Percentiles rank a stretch among this genome's conserved stretches.
These are phyloP conservation scores for Phytoseiulus persimilis DNA, from an alignment of 2,888 invertebrate species.

Conservation along the genomic window DNA sequence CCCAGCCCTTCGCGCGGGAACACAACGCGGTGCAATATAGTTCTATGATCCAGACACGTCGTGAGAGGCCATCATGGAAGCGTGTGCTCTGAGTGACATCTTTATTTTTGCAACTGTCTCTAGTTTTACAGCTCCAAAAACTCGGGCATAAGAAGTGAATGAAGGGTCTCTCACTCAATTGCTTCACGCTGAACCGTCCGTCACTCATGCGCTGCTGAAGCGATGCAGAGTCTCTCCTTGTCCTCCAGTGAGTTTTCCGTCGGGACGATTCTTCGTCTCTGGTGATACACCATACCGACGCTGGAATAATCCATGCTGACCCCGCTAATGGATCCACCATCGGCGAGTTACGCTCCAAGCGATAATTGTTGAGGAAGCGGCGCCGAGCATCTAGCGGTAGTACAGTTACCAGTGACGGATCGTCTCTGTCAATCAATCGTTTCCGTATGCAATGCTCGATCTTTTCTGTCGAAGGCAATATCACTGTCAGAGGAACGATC, in stretches of 20 bases:
- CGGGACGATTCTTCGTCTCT: background rate
- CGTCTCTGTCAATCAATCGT: no score
- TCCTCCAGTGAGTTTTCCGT: background rate
- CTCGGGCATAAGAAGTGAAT: background rate
- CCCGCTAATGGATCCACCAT: no score
- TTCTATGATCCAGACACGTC: background rate
- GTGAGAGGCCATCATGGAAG: background rate
- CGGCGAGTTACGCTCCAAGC: no score
- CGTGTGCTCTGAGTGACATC: background rate
- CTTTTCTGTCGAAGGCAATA: no score
- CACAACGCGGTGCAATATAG: background rate
- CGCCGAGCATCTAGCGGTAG: no score
- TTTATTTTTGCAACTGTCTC: background rate
- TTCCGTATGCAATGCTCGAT: no score
- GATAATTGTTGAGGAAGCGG: no score
- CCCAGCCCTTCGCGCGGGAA: background rate
- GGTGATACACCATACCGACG: no score
- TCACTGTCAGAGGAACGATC: no score
- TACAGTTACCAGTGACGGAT: no score
- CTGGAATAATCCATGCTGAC: no score
- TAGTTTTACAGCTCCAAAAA: background rate
- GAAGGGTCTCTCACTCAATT: background rate
- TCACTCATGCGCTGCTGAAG: background rate
- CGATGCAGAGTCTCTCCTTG: background rate
- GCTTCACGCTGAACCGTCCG: background rate